Evolutionary conservation across 2,888 invertebrate species (phyloP).

Genomic region (Blera fallax): DNA sequence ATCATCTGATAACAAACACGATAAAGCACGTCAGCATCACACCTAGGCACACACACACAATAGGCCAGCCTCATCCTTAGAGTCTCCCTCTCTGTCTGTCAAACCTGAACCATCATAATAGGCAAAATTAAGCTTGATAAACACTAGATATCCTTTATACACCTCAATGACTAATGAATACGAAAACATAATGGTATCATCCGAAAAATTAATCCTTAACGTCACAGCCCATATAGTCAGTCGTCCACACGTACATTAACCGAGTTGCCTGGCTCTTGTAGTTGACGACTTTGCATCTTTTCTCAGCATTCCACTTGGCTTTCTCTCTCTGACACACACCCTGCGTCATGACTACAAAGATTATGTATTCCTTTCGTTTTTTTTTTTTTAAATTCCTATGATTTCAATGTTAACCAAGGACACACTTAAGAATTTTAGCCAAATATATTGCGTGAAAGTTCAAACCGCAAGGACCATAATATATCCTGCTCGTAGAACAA

Average conservation of each 20-base stretch:
- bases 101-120: conserved; percentile 55
- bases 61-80: neutral
- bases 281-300: conserved; percentile 43
- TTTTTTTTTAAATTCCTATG: conserved; percentile 33
- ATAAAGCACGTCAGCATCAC: conserved; percentile 66
- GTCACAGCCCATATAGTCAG: conserved; percentile 38
- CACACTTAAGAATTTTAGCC: conserved; percentile 35
- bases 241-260: neutral
- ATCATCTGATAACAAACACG: conserved; percentile 55
- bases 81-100: neutral
- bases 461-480: conserved; percentile 39
- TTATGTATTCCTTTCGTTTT: neutral
- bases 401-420: conserved; percentile 66
- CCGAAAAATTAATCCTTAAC: conserved; percentile 64
- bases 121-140: conserved; percentile 54
- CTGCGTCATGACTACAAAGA: neutral
- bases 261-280: neutral
- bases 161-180: conserved; percentile 65
- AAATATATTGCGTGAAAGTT: conserved; percentile 49
- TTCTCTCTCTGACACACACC: neutral
- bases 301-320: conserved; percentile 7
- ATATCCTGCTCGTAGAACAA: neutral
- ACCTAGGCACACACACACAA: conserved; percentile 1
- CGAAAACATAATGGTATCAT: conserved; percentile 62
- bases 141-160: conserved; percentile 39